Conservation (phyloP, 2,113 vertebrate genomes). For the Dicerorhinus sumatrensis region DNA sequence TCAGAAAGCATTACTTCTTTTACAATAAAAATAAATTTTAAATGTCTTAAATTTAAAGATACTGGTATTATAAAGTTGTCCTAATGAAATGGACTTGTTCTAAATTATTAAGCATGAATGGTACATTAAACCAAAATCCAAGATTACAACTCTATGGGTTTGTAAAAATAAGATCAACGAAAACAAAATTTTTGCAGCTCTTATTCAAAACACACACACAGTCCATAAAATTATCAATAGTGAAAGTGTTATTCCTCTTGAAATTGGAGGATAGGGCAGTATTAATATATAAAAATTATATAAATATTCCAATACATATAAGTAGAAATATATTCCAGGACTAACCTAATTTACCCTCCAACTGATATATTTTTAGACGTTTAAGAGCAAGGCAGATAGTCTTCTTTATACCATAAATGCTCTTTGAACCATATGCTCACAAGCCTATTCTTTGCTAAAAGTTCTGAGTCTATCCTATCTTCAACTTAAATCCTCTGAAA, state of each 20-base stretch:
- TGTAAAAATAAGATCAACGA: slow-evolving; percentile 45
- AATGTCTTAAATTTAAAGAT: slow-evolving; percentile 38
- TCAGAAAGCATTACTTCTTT: slow-evolving; percentile 25
- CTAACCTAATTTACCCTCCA: background rate
- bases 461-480: background rate
- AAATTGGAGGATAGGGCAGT: background rate
- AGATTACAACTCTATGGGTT: background rate
- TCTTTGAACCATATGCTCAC: background rate
- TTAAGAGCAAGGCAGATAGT: slow-evolving; percentile 4
- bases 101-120: slow-evolving; percentile 27
- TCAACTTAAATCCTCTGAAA: slow-evolving; percentile 16
- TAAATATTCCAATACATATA: background rate
- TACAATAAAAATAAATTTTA: slow-evolving; percentile 37
- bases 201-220: slow-evolving; percentile 46
- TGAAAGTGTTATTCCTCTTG: slow-evolving; percentile 33
- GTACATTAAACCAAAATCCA: background rate
- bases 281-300: slow-evolving; percentile 22
- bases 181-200: slow-evolving; percentile 20
- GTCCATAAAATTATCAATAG: background rate
- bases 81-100: slow-evolving; percentile 19
- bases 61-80: slow-evolving; percentile 11
- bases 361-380: background rate
- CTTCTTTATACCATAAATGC: background rate
- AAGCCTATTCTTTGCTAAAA: background rate
- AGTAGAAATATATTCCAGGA: slow-evolving; percentile 27